Evolutionary conservation across 2,797 vertebrate species (phyloP).

Genomic region (Girardinus metallicus): DNA sequence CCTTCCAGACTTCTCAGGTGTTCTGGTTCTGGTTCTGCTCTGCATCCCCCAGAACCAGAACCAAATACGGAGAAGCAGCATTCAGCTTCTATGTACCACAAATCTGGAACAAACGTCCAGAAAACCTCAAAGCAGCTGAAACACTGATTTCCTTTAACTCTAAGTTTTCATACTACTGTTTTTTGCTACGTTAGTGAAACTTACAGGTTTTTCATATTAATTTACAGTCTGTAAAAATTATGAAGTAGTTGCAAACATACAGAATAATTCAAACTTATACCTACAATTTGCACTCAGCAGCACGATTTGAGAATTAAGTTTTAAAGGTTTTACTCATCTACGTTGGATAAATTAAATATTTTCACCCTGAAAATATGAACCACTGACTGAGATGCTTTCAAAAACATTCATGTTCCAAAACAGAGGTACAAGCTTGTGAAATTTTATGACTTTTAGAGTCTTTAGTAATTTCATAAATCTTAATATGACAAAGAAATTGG

Average conservation of each 20-base stretch:
- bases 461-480: neutral
- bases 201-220: neutral
- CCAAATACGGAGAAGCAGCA: no score
- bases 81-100: no score
- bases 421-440: neutral
- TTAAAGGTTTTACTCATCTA: neutral
- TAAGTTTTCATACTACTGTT: no score
- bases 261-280: neutral
- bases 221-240: neutral
- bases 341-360: neutral
- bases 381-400: neutral
- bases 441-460: neutral
- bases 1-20: no score
- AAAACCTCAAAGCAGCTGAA: no score
- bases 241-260: neutral
- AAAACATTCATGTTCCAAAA: neutral
- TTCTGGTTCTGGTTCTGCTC: no score
- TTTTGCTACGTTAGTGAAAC: neutral
- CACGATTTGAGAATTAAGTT: neutral
- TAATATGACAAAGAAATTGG: no score
- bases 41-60: no score
- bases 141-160: no score
- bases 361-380: neutral
- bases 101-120: no score
- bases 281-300: neutral